Evolutionary conservation across 1,140 invertebrate species (phyloP).

Genomic region (Amyelois transitella): DNA sequence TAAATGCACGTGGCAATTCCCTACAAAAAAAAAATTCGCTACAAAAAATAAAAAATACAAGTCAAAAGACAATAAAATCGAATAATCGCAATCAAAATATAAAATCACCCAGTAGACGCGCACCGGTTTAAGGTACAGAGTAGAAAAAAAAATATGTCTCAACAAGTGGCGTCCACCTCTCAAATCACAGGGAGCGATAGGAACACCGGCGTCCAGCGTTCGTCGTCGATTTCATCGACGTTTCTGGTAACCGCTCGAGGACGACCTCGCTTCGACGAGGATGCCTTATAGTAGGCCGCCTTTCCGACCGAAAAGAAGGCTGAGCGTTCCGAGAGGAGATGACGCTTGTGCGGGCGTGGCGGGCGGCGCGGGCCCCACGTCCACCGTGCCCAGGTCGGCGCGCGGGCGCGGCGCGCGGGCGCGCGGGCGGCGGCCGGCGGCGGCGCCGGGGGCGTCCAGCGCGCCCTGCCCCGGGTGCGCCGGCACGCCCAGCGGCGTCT

Average conservation of each 20-base stretch:
- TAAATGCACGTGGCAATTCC: constrained; percentile 57
- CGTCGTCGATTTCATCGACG: background rate
- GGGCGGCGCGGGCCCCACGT: constrained; percentile 56
- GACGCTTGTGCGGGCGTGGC: constrained; percentile 35
- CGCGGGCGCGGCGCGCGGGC: constrained; percentile 53
- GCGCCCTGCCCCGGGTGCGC: constrained; percentile 74
- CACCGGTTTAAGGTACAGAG: constrained; percentile 21
- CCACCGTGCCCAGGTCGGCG: constrained; percentile 66
- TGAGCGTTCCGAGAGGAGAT: constrained; percentile 84
- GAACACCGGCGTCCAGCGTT: constrained; percentile 14
- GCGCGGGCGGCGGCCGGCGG: constrained; percentile 34
- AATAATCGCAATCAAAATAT: constrained; percentile 42
- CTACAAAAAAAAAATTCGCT: constrained; percentile 36
- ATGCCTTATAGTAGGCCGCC: constrained; percentile 80
- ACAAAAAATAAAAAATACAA: constrained; percentile 49
- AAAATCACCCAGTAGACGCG: constrained; percentile 14
- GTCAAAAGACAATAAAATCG: constrained; percentile 54
- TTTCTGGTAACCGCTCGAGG: background rate
- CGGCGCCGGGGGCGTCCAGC: constrained; percentile 50
- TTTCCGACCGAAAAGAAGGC: constrained; percentile 87
- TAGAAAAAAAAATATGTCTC: constrained; percentile 28
- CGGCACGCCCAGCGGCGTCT: constrained; percentile 68
- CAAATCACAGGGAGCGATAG: constrained; percentile 51
- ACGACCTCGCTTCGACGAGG: background rate
- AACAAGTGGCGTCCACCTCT: constrained; percentile 25